Base-by-base conservation (phyloP, 2,797 vertebrate genomes). In the Poeciliopsis paucimaculata region DNA sequence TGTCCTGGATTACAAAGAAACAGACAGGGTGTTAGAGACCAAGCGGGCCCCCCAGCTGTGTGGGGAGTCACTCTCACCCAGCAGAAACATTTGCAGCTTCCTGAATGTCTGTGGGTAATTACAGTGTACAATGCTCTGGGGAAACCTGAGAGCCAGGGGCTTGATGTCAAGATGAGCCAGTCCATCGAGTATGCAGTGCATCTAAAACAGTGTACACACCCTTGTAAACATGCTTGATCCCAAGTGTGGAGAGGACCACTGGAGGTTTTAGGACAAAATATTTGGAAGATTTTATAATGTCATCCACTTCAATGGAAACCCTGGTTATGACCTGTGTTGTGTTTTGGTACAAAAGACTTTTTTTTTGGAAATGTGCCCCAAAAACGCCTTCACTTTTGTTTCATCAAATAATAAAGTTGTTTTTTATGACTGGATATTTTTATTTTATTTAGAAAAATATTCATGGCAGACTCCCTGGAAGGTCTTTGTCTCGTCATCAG, bases 71-170 rank as follows among this genome's bases (percentile, higher is more conserved):
- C 90, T 85, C 85, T 88, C 80, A 79, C 89, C 90, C 90, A 89
- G 90, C 75, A 91, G 84, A 93, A 94, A 93, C 86, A 91, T 93
- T 92, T 93, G 87, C 79, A 88, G 81, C 85, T 80, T 87, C 75
- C 89, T 86, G 90, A 93, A 94, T 90, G 90, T 90, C 87, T 85
- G 89, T 81, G 77, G 88, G 92, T 90, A 90, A 92, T 93, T 91
- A 91, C 80, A 88, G 86, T 70, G 55, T 85, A 75, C 78, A 87
- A 87, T 26, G 62, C 82, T 84, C 28, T 23, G 16, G 75, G 73
- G 86, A 73, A 86, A 90, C 82, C 75, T 86, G 85, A 90, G 90
- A 87, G 62, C 72, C 47, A 5, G 41, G 39, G 31, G 55, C 41
- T 73, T 82, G 86, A 85, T 77, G 64, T 87, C 73, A 83, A 62